These are phyloP conservation scores for Conops quadrifasciatus DNA, from an alignment of 2,888 invertebrate genomes.

Conservation along the genomic window DNA sequence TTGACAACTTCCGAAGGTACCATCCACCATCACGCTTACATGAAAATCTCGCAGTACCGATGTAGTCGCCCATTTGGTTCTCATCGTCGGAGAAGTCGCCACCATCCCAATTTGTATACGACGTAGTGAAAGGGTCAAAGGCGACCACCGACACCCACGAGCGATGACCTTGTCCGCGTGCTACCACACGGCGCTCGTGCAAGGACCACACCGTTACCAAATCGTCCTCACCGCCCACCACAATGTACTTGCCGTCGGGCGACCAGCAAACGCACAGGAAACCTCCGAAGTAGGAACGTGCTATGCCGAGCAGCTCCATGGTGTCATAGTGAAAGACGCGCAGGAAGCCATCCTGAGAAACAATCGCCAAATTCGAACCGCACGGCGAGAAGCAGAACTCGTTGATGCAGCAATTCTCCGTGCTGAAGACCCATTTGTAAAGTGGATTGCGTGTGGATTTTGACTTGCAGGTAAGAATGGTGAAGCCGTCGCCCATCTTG, in stretches of 20 bases:
- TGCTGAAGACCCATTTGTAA: constrained; percentile 88
- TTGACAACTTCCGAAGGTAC: too few relatives aligned
- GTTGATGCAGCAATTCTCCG: constrained; percentile 86
- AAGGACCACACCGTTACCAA: constrained; percentile 97
- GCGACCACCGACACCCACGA: constrained; percentile 98
- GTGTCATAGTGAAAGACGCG: constrained; percentile 96
- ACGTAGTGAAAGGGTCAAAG: constrained; percentile 87
- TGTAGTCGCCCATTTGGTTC: constrained; percentile 63
- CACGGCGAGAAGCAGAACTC: constrained; percentile 98
- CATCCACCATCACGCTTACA: constrained; percentile 28
- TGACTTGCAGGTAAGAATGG: constrained; percentile 94
- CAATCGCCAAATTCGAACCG: constrained; percentile 90
- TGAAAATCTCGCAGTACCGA: constrained; percentile 40
- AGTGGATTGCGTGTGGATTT: constrained; percentile 96
- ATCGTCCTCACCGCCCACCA: constrained; percentile 98
- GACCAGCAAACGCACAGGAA: constrained; percentile 98
- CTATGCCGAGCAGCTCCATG: constrained; percentile 93
- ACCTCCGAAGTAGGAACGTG: constrained; percentile 97
- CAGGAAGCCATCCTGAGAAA: constrained; percentile 93
- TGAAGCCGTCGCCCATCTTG: constrained; percentile 93
- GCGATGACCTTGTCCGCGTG: constrained; percentile 96
- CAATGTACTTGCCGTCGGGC: constrained; percentile 93
- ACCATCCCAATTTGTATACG: constrained; percentile 72
- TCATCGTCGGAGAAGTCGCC: constrained; percentile 71
- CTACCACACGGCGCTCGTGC: constrained; percentile 90